These are phyloP conservation scores for Glossophaga mutica DNA, from an alignment of 2,797 vertebrate species.

Conservation along the genomic window DNA sequence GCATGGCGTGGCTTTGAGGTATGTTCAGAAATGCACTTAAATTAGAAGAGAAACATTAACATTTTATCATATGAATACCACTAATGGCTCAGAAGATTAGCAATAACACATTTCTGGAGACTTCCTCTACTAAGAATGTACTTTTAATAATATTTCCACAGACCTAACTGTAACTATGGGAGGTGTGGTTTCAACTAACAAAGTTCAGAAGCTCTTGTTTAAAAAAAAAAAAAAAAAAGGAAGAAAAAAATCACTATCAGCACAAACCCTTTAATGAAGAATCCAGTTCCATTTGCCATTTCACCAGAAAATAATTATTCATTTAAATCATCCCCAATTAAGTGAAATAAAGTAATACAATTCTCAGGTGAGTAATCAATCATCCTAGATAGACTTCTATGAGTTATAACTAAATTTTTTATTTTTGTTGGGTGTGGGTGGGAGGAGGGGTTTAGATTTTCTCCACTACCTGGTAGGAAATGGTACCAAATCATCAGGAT, in stretches of 20 bases:
- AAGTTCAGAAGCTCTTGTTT: neutral
- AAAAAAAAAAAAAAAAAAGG: neutral
- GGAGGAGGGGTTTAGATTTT: neutral
- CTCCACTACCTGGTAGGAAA: neutral
- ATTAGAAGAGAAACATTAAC: constrained; percentile 80
- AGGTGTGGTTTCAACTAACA: constrained; percentile 17
- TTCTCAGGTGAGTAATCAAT: neutral
- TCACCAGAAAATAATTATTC: neutral
- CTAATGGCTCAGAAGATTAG: constrained; percentile 73
- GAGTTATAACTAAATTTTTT: neutral
- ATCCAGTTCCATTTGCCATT: neutral
- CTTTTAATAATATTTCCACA: constrained; percentile 48
- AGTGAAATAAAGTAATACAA: neutral
- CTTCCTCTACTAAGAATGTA: constrained; percentile 54
- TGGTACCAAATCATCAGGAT: neutral
- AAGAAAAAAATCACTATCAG: neutral
- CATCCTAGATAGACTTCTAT: neutral
- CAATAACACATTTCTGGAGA: constrained; percentile 60
- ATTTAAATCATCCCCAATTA: neutral
- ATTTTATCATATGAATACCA: constrained; percentile 79
- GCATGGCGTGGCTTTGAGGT: constrained; percentile 79
- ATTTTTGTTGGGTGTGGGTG: neutral
- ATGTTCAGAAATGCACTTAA: constrained; percentile 80
- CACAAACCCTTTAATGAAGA: neutral
- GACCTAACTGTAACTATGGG: neutral